Conservation (phyloP, 2,888 invertebrate genomes). For the Harpalus rubripes region DNA sequence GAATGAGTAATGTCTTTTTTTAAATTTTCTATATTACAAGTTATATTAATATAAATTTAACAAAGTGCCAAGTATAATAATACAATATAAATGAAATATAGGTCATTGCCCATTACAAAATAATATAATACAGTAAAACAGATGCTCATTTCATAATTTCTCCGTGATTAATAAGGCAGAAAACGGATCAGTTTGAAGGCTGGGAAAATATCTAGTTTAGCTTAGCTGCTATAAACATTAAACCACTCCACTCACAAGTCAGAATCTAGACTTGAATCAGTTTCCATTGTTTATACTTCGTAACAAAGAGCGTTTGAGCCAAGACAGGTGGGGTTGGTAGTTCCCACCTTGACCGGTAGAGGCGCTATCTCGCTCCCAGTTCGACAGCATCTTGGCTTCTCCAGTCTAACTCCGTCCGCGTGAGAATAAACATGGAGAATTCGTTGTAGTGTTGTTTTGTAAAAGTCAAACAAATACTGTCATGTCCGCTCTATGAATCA, state of each 20-base stretch:
- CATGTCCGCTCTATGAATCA: slow-evolving; percentile 6
- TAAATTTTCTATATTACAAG: not conserved
- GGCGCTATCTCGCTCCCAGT: slow-evolving; percentile 28
- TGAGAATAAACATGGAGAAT: not conserved
- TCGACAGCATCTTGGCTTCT: slow-evolving; percentile 37
- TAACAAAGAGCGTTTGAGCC: slow-evolving; percentile 11
- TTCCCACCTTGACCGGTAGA: slow-evolving; percentile 57
- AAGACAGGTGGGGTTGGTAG: slow-evolving; percentile 35
- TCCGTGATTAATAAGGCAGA: not conserved
- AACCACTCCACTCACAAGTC: not conserved
- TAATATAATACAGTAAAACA: not conserved
- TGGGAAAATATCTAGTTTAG: not conserved
- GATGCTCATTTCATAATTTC: not conserved
- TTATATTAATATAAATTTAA: not conserved
- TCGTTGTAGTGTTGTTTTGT: slow-evolving; percentile 1
- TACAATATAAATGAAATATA: slow-evolving; percentile 4
- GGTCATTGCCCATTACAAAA: not conserved
- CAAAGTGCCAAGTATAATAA: not conserved
- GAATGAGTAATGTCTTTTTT: not conserved
- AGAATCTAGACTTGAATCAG: not conserved
- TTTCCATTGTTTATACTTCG: slow-evolving; percentile 21
- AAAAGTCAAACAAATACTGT: slow-evolving; percentile 5
- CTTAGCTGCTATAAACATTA: no score
- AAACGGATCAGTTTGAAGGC: not conserved
- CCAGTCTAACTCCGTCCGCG: slow-evolving; percentile 23